Conservation (phyloP, 2,113 vertebrate species). For the Esox niger region DNA sequence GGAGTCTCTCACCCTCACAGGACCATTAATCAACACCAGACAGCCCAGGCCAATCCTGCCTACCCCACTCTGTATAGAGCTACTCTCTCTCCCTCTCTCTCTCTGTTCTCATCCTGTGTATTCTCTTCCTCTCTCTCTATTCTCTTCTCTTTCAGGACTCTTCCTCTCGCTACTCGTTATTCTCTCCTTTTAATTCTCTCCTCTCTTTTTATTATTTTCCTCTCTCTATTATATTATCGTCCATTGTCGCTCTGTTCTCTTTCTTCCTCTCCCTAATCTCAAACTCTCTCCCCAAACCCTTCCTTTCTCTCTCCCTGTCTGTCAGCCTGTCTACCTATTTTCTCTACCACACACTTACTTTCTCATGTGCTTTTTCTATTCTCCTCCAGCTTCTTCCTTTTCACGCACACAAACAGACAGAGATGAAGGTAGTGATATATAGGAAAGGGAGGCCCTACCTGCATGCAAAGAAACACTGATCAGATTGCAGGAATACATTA, state of each 20-base stretch:
- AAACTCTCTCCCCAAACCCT: no score
- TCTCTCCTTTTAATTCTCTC: conserved; percentile 25
- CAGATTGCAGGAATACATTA: conserved; percentile 75
- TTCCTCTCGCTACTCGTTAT: conserved; percentile 20
- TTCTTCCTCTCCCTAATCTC: conserved; percentile 17
- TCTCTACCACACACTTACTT: no score
- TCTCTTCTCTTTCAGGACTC: conserved; percentile 3
- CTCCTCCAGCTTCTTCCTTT: no score
- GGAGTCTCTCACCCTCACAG: conserved; percentile 99
- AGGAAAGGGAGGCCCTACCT: conserved; percentile 70
- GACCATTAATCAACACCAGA: conserved; percentile 99
- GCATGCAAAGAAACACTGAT: conserved; percentile 75
- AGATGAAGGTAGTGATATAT: no score
- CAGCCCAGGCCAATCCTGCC: conserved; percentile 87
- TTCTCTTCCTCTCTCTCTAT: not conserved
- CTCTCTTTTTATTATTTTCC: conserved; percentile 32
- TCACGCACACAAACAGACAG: no score
- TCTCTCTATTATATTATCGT: no score
- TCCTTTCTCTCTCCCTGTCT: conserved; percentile 52
- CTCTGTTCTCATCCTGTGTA: not conserved
- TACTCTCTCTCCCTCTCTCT: conserved; percentile 51
- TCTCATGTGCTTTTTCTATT: no score
- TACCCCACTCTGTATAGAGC: conserved; percentile 75
- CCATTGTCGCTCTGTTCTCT: no score
- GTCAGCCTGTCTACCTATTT: no score